Evolutionary conservation across 1,140 invertebrate genomes (phyloP).

Genomic region (Aphelenchoides fujianensis): DNA sequence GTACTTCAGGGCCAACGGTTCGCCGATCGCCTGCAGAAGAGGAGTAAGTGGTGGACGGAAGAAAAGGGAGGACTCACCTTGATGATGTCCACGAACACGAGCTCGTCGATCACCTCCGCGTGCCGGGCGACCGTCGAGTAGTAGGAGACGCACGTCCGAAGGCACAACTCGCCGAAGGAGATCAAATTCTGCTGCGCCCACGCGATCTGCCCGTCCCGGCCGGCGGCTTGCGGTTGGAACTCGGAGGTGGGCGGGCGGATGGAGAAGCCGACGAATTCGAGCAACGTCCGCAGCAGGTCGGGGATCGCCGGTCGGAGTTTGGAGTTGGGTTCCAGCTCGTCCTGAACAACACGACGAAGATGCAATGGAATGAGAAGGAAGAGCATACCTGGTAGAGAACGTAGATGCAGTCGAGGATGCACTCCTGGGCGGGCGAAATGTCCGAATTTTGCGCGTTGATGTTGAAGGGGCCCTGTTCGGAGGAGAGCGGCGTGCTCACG

Average conservation of each 20-base stretch:
- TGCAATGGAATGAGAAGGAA: no score
- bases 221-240: slow-evolving; percentile 18
- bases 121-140: slow-evolving; percentile 42
- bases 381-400: slow-evolving; percentile 48
- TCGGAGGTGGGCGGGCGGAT: slow-evolving; percentile 41
- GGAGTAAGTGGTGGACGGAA: not conserved
- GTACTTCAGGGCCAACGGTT: slow-evolving; percentile 77
- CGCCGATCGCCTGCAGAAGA: slow-evolving; percentile 35
- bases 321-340: slow-evolving; percentile 40
- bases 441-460: slow-evolving; percentile 45
- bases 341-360: slow-evolving; percentile 29
- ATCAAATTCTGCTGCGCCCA: slow-evolving; percentile 49
- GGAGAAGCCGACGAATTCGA: slow-evolving; percentile 49
- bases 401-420: slow-evolving; percentile 48
- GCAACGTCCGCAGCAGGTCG: slow-evolving; percentile 47
- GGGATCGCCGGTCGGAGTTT: slow-evolving; percentile 43
- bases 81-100: slow-evolving; percentile 50
- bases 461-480: slow-evolving; percentile 55
- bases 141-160: slow-evolving; percentile 51
- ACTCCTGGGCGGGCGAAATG: slow-evolving; percentile 55
- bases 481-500: slow-evolving; percentile 45
- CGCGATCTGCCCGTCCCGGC: slow-evolving; percentile 26
- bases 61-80: slow-evolving; percentile 17
- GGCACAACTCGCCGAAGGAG: slow-evolving; percentile 53
- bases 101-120: slow-evolving; percentile 46